These are phyloP conservation scores for Microplitis deprimator DNA, from an alignment of 2,888 invertebrate genomes.

Conservation along the genomic window DNA sequence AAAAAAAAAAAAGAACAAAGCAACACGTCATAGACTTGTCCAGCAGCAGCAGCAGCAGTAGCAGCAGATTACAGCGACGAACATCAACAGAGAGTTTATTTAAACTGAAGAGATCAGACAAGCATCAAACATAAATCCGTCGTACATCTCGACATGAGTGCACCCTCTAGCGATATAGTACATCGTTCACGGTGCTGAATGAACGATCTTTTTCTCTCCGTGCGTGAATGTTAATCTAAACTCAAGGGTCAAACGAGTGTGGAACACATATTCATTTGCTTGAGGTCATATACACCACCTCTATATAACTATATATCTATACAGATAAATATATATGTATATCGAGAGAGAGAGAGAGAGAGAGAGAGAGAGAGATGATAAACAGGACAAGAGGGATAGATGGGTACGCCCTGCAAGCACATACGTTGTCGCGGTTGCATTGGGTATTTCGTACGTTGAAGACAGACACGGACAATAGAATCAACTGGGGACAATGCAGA, in stretches of 20 bases:
- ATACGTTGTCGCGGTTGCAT: constrained; percentile 37
- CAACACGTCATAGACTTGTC: constrained; percentile 23
- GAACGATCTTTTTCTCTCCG: background rate
- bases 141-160: constrained; percentile 23
- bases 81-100: constrained; percentile 16
- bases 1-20: constrained; percentile 31
- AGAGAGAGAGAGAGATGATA: background rate
- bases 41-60: background rate
- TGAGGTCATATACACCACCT: constrained; percentile 27
- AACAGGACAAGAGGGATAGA: constrained; percentile 3
- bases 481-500: constrained; percentile 69
- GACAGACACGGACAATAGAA: constrained; percentile 70
- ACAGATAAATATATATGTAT: too few species aligned
- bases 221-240: constrained; percentile 7
- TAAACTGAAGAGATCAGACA: constrained; percentile 16
- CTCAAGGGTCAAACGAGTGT: constrained; percentile 27
- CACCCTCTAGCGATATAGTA: background rate
- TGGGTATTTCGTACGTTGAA: constrained; percentile 64
- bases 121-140: constrained; percentile 21
- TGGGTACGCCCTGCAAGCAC: constrained; percentile 29
- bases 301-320: background rate
- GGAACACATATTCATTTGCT: constrained; percentile 30
- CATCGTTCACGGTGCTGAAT: background rate
- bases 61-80: background rate
- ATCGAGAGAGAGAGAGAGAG: constrained; percentile 6